phyloP scores from a whole-genome alignment of 2,797 vertebrate genomes.

The Ptychadena robeensis region DNA sequence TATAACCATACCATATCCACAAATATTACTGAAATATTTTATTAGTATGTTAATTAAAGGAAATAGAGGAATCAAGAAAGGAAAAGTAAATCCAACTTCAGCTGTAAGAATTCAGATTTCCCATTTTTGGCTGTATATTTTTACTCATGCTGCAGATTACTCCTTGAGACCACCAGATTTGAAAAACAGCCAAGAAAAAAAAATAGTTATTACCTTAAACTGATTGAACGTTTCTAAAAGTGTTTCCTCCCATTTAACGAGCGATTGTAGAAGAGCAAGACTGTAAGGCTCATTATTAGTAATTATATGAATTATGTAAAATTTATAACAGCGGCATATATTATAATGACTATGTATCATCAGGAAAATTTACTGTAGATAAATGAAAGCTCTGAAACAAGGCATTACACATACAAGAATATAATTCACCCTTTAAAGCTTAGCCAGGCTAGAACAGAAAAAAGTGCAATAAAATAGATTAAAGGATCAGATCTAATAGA shows the following conservation, averaged over 20 bases:
- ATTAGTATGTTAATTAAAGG: no score
- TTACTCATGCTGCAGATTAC: neutral
- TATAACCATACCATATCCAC: neutral
- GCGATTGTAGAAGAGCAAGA: conserved; percentile 46
- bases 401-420: conserved; percentile 51
- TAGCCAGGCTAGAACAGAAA: conserved; percentile 37
- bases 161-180: neutral
- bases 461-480: conserved; percentile 60
- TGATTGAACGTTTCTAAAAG: conserved; percentile 45
- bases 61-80: no score
- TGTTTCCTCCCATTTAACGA: conserved; percentile 56
- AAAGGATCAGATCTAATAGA: conserved; percentile 52
- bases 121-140: neutral
- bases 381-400: conserved; percentile 51
- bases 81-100: no score
- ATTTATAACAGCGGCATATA: conserved; percentile 44
- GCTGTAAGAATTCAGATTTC: neutral
- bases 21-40: neutral
- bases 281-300: conserved; percentile 55
- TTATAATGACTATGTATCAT: conserved; percentile 57
- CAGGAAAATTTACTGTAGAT: conserved; percentile 50
- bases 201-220: conserved; percentile 34
- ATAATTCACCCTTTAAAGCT: conserved; percentile 54
- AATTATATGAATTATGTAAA: conserved; percentile 59
- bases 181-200: conserved; percentile 3